Conservation (phyloP, 2,797 vertebrate species). For the Neoniphon sammara region DNA sequence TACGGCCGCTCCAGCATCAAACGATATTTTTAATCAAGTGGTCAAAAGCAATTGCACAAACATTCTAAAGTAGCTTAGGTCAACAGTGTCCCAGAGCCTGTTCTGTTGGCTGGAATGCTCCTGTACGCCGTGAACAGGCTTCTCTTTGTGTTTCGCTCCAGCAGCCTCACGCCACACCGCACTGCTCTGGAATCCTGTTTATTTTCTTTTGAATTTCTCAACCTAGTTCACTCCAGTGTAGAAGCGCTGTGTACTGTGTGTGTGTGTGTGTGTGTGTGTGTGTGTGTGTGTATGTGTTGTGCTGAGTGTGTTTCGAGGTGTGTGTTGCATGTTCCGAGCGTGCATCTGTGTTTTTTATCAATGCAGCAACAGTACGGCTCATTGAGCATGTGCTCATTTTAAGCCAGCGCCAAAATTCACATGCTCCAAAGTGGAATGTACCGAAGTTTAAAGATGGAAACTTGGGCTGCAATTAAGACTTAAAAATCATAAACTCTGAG, state of each 20-base stretch:
- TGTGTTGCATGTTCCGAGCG: conserved; percentile 58
- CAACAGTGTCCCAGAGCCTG: conserved; percentile 81
- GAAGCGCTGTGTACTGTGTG: conserved; percentile 55
- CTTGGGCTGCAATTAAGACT: conserved; percentile 23
- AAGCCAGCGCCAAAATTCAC: conserved; percentile 70
- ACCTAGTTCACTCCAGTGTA: conserved; percentile 68
- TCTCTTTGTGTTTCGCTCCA: conserved; percentile 76
- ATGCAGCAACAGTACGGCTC: conserved; percentile 71
- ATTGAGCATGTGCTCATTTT: conserved; percentile 74
- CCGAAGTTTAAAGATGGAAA: conserved; percentile 18
- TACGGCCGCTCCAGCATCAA: conserved; percentile 75
- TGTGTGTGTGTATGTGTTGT: conserved; percentile 56
- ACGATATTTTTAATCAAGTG: conserved; percentile 84
- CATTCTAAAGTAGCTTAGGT: conserved; percentile 85
- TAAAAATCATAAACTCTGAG: conserved; percentile 48
- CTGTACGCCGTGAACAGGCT: conserved; percentile 71
- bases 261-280: conserved; percentile 37
- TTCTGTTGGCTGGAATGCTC: conserved; percentile 80
- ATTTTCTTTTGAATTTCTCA: conserved; percentile 82
- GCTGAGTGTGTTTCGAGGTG: conserved; percentile 52
- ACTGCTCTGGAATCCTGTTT: conserved; percentile 81
- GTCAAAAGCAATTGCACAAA: conserved; percentile 83
- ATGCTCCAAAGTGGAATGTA: conserved; percentile 71
- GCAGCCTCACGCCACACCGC: conserved; percentile 77
- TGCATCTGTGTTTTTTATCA: conserved; percentile 18